Evolutionary conservation across 2,797 vertebrate genomes (phyloP).

Genomic region (Dromococcyx pavoninus): DNA sequence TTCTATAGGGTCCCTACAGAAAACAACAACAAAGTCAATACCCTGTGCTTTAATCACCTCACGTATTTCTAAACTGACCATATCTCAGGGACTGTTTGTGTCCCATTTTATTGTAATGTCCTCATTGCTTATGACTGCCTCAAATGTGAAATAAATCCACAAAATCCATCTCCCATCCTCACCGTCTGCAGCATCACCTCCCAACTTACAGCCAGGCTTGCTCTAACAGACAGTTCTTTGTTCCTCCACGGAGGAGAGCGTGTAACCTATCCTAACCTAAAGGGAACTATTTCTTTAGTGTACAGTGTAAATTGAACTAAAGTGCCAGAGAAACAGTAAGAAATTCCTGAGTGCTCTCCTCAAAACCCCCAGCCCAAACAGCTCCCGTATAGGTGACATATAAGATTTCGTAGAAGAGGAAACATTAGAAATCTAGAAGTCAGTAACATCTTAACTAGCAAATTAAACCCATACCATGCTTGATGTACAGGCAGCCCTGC

Average conservation of each 20-base stretch:
- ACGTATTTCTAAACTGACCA: neutral
- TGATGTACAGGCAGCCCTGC: neutral
- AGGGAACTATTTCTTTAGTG: neutral
- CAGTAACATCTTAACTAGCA: neutral
- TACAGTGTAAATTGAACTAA: neutral
- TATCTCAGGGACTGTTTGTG: neutral
- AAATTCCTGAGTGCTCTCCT: conserved; percentile 6
- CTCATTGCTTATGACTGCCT: neutral
- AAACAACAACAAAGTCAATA: neutral
- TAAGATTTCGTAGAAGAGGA: neutral
- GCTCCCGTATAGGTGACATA: neutral
- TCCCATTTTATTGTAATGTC: neutral
- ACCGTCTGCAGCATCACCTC: neutral
- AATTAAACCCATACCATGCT: neutral
- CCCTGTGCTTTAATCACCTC: neutral
- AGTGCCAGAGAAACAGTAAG: neutral
- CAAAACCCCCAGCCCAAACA: neutral
- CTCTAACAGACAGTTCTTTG: conserved; percentile 16
- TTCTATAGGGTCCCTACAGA: neutral
- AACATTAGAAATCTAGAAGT: neutral
- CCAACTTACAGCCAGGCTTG: fast-evolving
- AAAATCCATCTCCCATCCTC: neutral
- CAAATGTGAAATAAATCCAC: neutral
- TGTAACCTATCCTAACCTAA: neutral
- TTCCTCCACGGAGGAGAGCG: neutral